Conservation (phyloP, 2,888 invertebrate species). For the Patella depressa region DNA sequence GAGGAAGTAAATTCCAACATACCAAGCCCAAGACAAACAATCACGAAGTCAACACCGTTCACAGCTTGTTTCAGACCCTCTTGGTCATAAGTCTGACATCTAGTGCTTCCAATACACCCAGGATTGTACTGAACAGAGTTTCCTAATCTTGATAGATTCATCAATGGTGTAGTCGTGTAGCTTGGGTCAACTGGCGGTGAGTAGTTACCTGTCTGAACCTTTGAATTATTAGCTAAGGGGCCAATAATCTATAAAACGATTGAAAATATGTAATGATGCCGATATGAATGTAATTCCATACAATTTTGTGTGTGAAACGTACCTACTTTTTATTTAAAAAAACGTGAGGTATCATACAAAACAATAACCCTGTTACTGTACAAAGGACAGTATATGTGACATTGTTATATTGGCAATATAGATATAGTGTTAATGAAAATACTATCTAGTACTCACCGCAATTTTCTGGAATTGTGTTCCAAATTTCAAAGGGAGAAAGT, state of each 20-base stretch:
- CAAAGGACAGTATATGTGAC: no score
- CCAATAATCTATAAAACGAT: conserved; percentile 60
- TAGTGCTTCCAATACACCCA: conserved; percentile 50
- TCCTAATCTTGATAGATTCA: conserved; percentile 46
- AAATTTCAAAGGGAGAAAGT: conserved; percentile 33
- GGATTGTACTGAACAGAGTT: conserved; percentile 42
- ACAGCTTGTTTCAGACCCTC: conserved; percentile 47
- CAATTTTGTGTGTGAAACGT: not conserved
- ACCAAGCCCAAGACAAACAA: conserved; percentile 66
- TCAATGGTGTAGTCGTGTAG: conserved; percentile 51
- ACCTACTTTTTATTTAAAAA: not conserved
- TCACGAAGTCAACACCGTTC: conserved; percentile 45
- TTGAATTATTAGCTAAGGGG: conserved; percentile 62
- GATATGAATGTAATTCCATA: not conserved
- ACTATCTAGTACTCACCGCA: conserved; percentile 32
- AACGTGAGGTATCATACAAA: no score
- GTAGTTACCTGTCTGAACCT: conserved; percentile 63
- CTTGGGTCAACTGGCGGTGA: conserved; percentile 42
- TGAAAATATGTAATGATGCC: not conserved
- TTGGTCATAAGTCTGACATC: conserved; percentile 48
- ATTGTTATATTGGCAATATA: no score
- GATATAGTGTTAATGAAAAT: no score
- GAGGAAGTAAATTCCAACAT: not conserved
- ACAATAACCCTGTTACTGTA: no score
- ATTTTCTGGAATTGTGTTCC: conserved; percentile 25